Conservation (phyloP, 2,888 invertebrate species). For the Chrysopilus asiliformis region DNA sequence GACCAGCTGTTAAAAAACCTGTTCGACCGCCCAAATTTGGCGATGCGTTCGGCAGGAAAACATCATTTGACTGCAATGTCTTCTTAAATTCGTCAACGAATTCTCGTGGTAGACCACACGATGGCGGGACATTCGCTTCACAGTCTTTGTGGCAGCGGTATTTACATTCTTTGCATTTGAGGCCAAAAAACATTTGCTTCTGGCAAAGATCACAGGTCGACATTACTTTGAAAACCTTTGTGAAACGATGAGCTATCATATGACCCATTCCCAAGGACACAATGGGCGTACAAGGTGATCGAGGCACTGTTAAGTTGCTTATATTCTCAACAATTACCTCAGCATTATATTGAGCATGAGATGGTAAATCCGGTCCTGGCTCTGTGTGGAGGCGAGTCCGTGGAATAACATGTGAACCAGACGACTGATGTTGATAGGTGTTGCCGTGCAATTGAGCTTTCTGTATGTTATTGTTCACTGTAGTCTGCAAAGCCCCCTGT, state of each 20-base stretch:
- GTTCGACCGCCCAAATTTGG: conserved; percentile 26
- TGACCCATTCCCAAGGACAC: conserved; percentile 73
- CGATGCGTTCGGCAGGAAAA: conserved; percentile 27
- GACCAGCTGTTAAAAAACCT: conserved; percentile 13
- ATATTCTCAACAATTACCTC: conserved; percentile 28
- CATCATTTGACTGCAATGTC: conserved; percentile 50
- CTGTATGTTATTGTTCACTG: conserved; percentile 9
- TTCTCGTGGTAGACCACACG: conserved; percentile 81
- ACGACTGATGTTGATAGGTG: conserved; percentile 31
- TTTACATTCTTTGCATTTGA: conserved; percentile 92
- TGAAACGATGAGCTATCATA: conserved; percentile 80
- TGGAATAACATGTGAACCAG: conserved; percentile 17
- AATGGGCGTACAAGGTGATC: conserved; percentile 62
- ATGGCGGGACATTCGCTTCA: conserved; percentile 80
- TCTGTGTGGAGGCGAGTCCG: conserved; percentile 33
- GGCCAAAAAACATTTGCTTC: conserved; percentile 73
- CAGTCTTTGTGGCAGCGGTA: conserved; percentile 66
- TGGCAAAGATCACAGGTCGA: conserved; percentile 83
- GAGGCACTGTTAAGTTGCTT: conserved; percentile 38
- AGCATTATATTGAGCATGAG: conserved; percentile 19
- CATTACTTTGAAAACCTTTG: conserved; percentile 76
- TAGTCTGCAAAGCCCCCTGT: neutral
- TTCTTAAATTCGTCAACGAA: conserved; percentile 71
- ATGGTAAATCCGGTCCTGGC: conserved; percentile 23
- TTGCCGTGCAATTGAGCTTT: conserved; percentile 28